phyloP scores from a whole-genome alignment of 2,888 invertebrate species.

The Orthosia incerta region DNA sequence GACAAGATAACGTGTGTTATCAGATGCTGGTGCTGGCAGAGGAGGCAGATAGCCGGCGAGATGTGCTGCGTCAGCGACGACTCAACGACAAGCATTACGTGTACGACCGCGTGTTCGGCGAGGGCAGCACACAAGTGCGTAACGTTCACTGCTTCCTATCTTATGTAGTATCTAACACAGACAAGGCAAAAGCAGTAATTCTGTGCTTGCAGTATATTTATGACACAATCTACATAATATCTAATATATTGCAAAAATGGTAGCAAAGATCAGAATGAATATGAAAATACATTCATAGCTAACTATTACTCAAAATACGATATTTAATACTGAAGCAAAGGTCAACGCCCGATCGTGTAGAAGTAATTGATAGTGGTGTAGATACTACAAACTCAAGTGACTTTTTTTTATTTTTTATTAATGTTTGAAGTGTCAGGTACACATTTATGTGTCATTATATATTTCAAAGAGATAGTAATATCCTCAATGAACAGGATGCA shows the following conservation, averaged over 20 bases:
- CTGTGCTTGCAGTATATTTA: background rate
- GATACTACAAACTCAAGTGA: background rate
- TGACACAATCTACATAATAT: background rate
- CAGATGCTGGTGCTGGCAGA: slow-evolving; percentile 88
- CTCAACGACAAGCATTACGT: slow-evolving; percentile 95
- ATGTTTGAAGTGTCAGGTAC: background rate
- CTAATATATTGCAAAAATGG: background rate
- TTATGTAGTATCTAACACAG: background rate
- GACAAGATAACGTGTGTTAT: slow-evolving; percentile 46
- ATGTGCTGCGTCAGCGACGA: slow-evolving; percentile 93
- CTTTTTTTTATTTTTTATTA: background rate
- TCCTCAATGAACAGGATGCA: background rate
- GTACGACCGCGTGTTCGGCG: slow-evolving; percentile 97
- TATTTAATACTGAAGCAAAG: background rate
- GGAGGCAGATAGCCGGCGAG: slow-evolving; percentile 85
- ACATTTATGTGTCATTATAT: background rate
- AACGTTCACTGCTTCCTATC: slow-evolving; percentile 2
- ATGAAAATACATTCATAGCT: background rate
- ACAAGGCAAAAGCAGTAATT: background rate
- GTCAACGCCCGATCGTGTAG: slow-evolving; percentile 1
- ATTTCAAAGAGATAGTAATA: background rate
- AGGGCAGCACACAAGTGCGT: slow-evolving; percentile 95
- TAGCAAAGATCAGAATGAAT: background rate
- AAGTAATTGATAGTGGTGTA: background rate
- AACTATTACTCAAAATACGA: no score